Percentiles rank a stretch among this genome's conserved stretches.
phyloP scores from a whole-genome alignment of 2,888 invertebrate genomes.

The Lampropteryx suffumata region DNA sequence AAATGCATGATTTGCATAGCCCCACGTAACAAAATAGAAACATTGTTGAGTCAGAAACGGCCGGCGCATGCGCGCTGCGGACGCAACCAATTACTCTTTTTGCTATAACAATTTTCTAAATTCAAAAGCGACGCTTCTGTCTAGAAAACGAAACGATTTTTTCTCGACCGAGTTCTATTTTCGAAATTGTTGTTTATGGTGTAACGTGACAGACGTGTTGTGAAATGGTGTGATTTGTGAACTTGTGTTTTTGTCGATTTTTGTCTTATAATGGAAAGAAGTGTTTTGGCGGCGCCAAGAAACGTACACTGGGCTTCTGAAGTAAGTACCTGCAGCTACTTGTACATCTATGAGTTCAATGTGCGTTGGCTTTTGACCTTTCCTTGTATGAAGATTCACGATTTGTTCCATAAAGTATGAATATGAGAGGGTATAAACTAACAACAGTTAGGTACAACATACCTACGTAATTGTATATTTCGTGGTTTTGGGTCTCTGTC shows the following conservation, averaged over 20 bases:
- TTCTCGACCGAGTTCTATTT: conserved; percentile 48
- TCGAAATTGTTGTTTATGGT: conserved; percentile 37
- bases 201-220: conserved; percentile 45
- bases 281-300: conserved; percentile 69
- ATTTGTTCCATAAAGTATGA: conserved; percentile 18
- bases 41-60: conserved; percentile 60
- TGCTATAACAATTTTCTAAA: conserved; percentile 64
- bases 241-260: conserved; percentile 39
- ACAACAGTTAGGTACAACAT: too few species aligned
- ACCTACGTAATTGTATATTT: too few species aligned
- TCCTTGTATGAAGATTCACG: conserved; percentile 18
- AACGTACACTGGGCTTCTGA: conserved; percentile 77
- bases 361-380: conserved; percentile 44
- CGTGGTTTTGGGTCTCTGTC: background rate
- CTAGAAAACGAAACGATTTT: conserved; percentile 63
- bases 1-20: conserved; percentile 68
- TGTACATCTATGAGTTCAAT: conserved; percentile 21
- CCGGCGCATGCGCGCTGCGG: conserved; percentile 58
- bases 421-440: conserved; percentile 5
- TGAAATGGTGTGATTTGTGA: conserved; percentile 67
- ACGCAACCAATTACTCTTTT: conserved; percentile 64
- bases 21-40: conserved; percentile 49
- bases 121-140: conserved; percentile 55
- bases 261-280: conserved; percentile 71
- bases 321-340: conserved; percentile 49